These are phyloP conservation scores for Neotoxoptera formosana DNA, from an alignment of 1,140 invertebrate species.

Conservation along the genomic window DNA sequence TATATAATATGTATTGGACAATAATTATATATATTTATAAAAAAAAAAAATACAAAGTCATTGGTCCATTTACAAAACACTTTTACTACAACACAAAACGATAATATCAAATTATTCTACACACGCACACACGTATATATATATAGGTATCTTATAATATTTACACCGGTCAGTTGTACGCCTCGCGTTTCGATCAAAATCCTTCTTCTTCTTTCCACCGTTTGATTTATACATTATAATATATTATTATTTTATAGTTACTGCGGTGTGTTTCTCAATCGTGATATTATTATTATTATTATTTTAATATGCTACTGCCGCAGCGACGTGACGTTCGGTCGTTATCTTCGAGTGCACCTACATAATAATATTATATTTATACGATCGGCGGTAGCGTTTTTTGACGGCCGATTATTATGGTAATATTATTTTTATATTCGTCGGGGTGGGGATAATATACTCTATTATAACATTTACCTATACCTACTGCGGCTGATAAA, in stretches of 20 bases:
- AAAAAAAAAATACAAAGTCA: slow-evolving; percentile 34
- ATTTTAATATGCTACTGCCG: background rate
- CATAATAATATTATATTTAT: background rate
- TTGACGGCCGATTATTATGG: slow-evolving; percentile 35
- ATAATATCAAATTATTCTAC: background rate
- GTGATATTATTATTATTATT: slow-evolving; percentile 22
- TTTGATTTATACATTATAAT: background rate
- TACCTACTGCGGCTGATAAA: background rate
- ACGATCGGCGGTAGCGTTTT: slow-evolving; percentile 29
- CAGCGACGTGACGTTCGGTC: background rate
- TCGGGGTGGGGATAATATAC: background rate
- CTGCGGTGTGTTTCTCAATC: background rate
- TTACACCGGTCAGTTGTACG: background rate
- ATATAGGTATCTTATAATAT: background rate
- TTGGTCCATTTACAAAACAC: slow-evolving; percentile 53
- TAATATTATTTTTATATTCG: slow-evolving; percentile 14
- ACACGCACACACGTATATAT: background rate
- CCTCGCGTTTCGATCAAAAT: background rate
- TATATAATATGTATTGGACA: background rate
- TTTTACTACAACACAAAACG: slow-evolving; percentile 9
- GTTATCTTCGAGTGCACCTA: background rate
- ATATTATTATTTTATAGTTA: background rate
- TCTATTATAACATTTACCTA: background rate
- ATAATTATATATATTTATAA: background rate
- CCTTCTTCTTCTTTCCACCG: background rate